A percentile compares a stretch with the other conserved stretches of the same genome.
Evolutionary conservation across 1,140 invertebrate genomes (phyloP).

Genomic region (Atta colombica): DNA sequence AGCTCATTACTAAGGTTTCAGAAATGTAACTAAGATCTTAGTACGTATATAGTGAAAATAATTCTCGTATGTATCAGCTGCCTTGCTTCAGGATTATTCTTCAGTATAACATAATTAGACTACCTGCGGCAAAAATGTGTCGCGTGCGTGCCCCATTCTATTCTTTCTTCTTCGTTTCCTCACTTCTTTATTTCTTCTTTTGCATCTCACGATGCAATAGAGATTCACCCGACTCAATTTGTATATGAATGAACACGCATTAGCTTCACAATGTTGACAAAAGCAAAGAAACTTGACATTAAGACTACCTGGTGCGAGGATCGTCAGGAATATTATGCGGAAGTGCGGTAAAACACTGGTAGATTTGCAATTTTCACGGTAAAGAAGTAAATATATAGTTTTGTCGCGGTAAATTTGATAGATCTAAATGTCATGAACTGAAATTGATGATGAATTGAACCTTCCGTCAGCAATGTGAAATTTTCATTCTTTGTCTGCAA

Average conservation of each 20-base stretch:
- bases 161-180: slow-evolving; percentile 24
- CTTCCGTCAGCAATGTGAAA: no score
- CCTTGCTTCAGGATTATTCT: slow-evolving; percentile 31
- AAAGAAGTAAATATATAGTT: not conserved
- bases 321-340: not conserved
- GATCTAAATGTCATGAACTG: not conserved
- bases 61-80: slow-evolving; percentile 17
- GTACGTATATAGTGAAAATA: slow-evolving; percentile 19
- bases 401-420: slow-evolving; percentile 20
- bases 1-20: not conserved
- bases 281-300: slow-evolving; percentile 13
- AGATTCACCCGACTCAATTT: slow-evolving; percentile 39
- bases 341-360: not conserved
- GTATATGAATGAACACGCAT: slow-evolving; percentile 50
- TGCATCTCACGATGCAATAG: slow-evolving; percentile 5
- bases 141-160: slow-evolving; percentile 44
- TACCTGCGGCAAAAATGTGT: slow-evolving; percentile 48
- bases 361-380: not conserved
- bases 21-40: not conserved
- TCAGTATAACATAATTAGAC: slow-evolving; percentile 61
- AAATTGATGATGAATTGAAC: slow-evolving; percentile 18
- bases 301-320: slow-evolving; percentile 28
- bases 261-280: slow-evolving; percentile 14
- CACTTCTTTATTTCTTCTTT: slow-evolving; percentile 25
- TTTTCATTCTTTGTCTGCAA: no score